Evolutionary conservation across 2,888 invertebrate species (phyloP), one percentile per base, ranked within the genome.

Genomic region (Conchocele bisecta): DNA sequence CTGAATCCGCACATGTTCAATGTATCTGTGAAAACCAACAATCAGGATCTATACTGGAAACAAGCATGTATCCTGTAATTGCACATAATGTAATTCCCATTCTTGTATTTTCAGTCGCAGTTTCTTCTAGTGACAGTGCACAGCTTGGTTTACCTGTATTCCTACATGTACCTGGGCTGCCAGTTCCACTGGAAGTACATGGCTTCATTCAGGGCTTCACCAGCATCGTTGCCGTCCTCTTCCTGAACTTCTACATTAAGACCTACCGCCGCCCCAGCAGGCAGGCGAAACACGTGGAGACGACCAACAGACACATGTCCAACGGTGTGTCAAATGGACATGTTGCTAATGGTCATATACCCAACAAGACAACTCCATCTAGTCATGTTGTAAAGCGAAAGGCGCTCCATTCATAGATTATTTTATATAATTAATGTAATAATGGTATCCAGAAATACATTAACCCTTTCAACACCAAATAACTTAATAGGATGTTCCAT

Each of bases 71-170:
- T n/a, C n/a, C n/a, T n/a, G n/a, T n/a, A n/a, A n/a, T n/a, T n/a
- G n/a, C n/a, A n/a, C n/a, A n/a, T n/a, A n/a, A n/a, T n/a, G n/a
- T n/a, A n/a, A n/a, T n/a, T n/a, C n/a, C n/a, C n/a, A n/a, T n/a
- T n/a, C n/a, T n/a, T n/a, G n/a, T 13, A 20, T 20, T 72, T 72
- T 48, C 77, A 77, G 77, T 54, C 71, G 3, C 77, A 77, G 56
- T 77, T 77, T 44, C 68, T 77, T 58, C 60, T 77, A 26, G 74
- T 77, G 15, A 71, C 77, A 5, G 9, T 77, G 15, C 77, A 77
- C 51, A 77, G n/a, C n/a, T n/a, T n/a, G n/a, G n/a, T n/a, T n/a
- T n/a, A n/a, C n/a, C n/a, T n/a, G n/a, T n/a, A n/a, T n/a, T n/a
- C n/a, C n/a, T n/a, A n/a, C n/a, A n/a, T 77, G 15, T 71, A 74